Conservation (phyloP, 1,140 invertebrate genomes). For the Contarinia nasturtii region DNA sequence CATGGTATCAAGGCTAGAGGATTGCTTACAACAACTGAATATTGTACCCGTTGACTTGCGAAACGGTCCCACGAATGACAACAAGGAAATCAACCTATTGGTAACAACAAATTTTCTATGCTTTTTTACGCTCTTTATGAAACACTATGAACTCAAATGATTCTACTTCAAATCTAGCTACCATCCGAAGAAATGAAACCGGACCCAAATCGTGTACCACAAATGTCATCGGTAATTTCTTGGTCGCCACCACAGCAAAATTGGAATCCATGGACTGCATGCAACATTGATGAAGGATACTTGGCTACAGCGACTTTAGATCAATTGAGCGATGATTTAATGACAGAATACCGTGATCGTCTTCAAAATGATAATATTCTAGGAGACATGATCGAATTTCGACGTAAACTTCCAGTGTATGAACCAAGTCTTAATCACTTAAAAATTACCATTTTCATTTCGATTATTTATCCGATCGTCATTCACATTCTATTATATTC, state of each 20-base stretch:
- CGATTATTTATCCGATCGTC: no score
- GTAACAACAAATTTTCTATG: slow-evolving; percentile 5
- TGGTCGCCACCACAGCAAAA: slow-evolving; percentile 90
- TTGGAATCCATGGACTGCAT: slow-evolving; percentile 91
- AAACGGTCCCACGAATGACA: background rate
- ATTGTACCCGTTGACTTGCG: slow-evolving; percentile 17
- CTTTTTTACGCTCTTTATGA: no score
- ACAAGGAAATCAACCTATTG: slow-evolving; percentile 9
- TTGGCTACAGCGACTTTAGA: slow-evolving; percentile 61
- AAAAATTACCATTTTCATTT: no score
- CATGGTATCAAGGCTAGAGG: slow-evolving; percentile 38
- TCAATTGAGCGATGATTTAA: slow-evolving; percentile 59
- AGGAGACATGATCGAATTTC: slow-evolving; percentile 27
- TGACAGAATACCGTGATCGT: slow-evolving; percentile 37
- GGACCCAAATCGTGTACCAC: background rate
- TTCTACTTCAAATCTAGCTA: background rate
- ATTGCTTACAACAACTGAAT: slow-evolving; percentile 39
- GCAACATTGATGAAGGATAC: slow-evolving; percentile 87
- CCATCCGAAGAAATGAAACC: background rate
- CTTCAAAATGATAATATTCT: slow-evolving; percentile 11
- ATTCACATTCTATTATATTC: no score
- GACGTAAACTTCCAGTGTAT: slow-evolving; percentile 58
- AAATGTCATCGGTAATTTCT: slow-evolving; percentile 43
- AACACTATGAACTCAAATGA: no score
- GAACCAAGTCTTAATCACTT: no score